Conservation (phyloP, 2,888 invertebrate genomes). For the Rosalia funebris region DNA sequence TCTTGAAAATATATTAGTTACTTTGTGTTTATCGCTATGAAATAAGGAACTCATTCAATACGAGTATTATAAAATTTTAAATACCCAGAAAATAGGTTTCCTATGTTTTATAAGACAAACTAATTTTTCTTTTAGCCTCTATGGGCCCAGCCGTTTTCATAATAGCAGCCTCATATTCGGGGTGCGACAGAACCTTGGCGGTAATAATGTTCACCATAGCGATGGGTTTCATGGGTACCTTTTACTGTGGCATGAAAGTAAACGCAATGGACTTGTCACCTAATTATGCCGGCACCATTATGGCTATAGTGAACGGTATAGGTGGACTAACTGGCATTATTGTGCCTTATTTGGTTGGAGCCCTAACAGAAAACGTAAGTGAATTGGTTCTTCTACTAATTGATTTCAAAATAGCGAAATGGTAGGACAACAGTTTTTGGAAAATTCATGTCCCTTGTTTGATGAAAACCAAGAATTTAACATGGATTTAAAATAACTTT, state of each 20-base stretch:
- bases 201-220: constrained; percentile 68
- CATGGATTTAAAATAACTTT: too few species aligned
- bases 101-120: too few species aligned
- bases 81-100: too few species aligned
- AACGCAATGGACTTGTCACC: constrained; percentile 74
- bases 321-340: constrained; percentile 72
- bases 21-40: too few species aligned
- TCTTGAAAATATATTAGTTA: too few species aligned
- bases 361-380: constrained; percentile 71
- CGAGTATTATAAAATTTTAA: too few species aligned
- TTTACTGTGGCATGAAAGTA: constrained; percentile 75
- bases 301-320: constrained; percentile 72
- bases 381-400: too few species aligned
- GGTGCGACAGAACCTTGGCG: constrained; percentile 67
- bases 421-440: too few species aligned
- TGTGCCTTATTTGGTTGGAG: constrained; percentile 70
- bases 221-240: constrained; percentile 76
- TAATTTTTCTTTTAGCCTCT: constrained; percentile 69
- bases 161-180: constrained; percentile 72
- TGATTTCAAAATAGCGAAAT: too few species aligned
- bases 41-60: too few species aligned
- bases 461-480: too few species aligned
- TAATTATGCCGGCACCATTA: constrained; percentile 73
- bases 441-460: too few species aligned
- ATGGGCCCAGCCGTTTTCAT: constrained; percentile 72